Conservation (phyloP, 1,140 invertebrate species). For the Hydropsyche tenuis region DNA sequence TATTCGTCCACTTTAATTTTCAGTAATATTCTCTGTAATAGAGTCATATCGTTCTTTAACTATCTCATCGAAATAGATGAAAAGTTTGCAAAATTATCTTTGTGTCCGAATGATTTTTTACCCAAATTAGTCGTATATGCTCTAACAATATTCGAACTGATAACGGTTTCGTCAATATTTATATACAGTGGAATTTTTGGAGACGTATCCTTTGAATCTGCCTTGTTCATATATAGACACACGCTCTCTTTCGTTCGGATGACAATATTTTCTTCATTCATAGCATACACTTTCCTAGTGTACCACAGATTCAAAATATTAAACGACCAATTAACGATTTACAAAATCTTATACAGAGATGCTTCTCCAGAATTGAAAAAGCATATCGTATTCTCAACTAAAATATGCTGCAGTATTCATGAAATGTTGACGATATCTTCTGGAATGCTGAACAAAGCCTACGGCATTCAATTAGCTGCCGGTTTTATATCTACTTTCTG, state of each 20-base stretch:
- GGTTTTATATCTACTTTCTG: constrained; percentile 13
- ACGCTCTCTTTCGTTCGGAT: not conserved
- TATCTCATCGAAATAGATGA: not conserved
- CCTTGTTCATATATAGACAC: constrained; percentile 8
- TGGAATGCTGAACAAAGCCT: not conserved
- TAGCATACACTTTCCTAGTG: constrained; percentile 1
- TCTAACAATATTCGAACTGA: not conserved
- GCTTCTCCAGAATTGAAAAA: not conserved
- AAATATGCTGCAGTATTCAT: not conserved
- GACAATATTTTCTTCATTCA: constrained; percentile 1
- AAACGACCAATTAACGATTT: not conserved
- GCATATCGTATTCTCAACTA: not conserved
- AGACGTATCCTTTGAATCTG: not conserved
- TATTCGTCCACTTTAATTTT: not conserved
- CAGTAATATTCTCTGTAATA: not conserved
- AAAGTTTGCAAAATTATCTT: not conserved
- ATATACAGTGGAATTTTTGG: not conserved
- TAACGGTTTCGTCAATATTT: not conserved
- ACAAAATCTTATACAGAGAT: constrained; percentile 12
- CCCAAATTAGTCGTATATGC: not conserved
- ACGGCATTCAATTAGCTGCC: not conserved
- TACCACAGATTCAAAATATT: constrained; percentile 24
- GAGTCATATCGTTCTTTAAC: not conserved
- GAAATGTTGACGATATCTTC: not conserved
- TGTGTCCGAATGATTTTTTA: not conserved